These are phyloP conservation scores for Babylonia areolata DNA, from an alignment of 1,140 invertebrate species.

Conservation along the genomic window DNA sequence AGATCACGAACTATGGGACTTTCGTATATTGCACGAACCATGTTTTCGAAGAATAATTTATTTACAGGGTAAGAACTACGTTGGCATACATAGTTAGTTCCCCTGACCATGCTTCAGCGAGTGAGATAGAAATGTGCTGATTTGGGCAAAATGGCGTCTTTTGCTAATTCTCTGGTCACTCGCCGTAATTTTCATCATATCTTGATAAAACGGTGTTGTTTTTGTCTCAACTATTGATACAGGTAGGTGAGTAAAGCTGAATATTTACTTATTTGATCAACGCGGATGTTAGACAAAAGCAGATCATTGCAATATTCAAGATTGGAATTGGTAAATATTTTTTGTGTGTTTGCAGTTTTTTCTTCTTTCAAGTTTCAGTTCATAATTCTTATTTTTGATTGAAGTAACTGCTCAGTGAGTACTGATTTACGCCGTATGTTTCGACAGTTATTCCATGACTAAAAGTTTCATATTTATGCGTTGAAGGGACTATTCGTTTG, in stretches of 20 bases:
- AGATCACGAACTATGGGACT: too few species aligned
- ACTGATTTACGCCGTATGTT: too few species aligned
- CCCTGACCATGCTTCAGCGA: background rate
- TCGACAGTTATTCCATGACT: too few species aligned
- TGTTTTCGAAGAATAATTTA: background rate
- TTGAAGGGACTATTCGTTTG: too few species aligned
- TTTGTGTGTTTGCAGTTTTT: conserved; percentile 3
- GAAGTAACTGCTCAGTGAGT: too few species aligned
- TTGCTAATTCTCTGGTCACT: conserved; percentile 24
- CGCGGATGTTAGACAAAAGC: background rate
- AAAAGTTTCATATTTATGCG: too few species aligned
- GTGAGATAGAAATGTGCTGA: conserved; percentile 23
- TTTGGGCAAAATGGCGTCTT: conserved; percentile 39
- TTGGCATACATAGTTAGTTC: conserved; percentile 6
- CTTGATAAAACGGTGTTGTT: background rate
- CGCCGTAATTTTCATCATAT: conserved; percentile 13
- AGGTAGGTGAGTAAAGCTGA: background rate
- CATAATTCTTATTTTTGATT: background rate
- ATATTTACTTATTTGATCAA: background rate
- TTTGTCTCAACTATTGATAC: background rate
- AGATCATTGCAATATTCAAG: background rate
- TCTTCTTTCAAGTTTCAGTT: background rate
- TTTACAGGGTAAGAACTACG: background rate
- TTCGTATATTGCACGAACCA: background rate
- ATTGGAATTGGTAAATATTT: background rate